Evolutionary conservation across 1,140 invertebrate species (phyloP).

Genomic region (Akabosia matsudoensis): DNA sequence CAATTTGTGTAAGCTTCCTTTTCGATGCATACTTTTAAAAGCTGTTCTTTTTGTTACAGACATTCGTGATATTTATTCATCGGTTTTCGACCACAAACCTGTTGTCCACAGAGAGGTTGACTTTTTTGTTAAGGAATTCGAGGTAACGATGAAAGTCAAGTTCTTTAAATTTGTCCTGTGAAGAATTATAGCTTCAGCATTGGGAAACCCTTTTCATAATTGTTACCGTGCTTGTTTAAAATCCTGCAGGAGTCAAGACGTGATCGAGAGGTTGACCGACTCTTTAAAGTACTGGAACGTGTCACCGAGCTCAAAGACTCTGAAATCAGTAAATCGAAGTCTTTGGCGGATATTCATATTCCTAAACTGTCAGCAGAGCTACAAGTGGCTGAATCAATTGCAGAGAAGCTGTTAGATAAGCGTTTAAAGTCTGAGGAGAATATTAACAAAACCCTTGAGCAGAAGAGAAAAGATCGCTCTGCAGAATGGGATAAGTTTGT

Average conservation of each 20-base stretch:
- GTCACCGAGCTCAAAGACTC: conserved; percentile 71
- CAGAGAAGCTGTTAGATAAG: conserved; percentile 49
- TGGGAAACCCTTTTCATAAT: no score
- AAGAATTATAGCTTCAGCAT: conserved; percentile 12
- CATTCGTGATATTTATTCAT: conserved; percentile 72
- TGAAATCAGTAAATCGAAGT: conserved; percentile 62
- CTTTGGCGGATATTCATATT: conserved; percentile 60
- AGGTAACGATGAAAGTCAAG: conserved; percentile 59
- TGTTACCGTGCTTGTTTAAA: background rate
- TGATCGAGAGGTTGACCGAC: conserved; percentile 72
- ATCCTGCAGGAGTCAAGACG: conserved; percentile 63
- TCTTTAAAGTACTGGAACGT: conserved; percentile 72
- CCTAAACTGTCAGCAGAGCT: conserved; percentile 65
- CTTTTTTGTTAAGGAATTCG: conserved; percentile 75
- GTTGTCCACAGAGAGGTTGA: conserved; percentile 79
- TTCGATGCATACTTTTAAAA: background rate
- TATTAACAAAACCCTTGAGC: conserved; percentile 50
- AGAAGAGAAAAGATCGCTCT: conserved; percentile 56
- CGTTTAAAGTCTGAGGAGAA: conserved; percentile 51
- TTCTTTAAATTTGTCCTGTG: conserved; percentile 26
- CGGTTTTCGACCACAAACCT: conserved; percentile 78
- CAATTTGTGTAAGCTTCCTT: background rate
- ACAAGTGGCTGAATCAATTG: conserved; percentile 62
- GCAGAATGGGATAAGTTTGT: conserved; percentile 70
- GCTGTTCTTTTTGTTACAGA: conserved; percentile 56